Evolutionary conservation across 2,888 invertebrate genomes (phyloP), one percentile per base, ranked within the genome.

Genomic region (Mimachlamys varia): DNA sequence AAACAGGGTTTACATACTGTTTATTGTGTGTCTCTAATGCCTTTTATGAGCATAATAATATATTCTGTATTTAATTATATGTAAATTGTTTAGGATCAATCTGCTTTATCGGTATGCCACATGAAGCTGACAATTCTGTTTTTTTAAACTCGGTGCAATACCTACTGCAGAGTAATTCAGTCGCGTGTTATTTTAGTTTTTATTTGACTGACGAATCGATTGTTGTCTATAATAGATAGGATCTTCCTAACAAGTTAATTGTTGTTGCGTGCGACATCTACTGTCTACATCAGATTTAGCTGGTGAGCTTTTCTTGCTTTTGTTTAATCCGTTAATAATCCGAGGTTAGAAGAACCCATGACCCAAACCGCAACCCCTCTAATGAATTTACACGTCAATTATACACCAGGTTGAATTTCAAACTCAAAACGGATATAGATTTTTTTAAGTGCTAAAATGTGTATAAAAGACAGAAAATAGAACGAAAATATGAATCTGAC

Each of bases 281-380:
- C 76, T 76, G 76, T 76, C 76, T 76, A 27, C 33, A 76, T 76
- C 76, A 76, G 76, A 76, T 76, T 76, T 27, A 13, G 76, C 12
- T 33, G 33, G 0, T 33, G 76, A 33, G 76, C 44, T 5, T 44
- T 44, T 44, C n/a, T 44, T 44, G 13, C 15, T 27, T 76, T 33
- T 15, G 76, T 7, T 33, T 76, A 76, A 76, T 76, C 76, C 76
- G 76, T 33, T 33, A 33, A 33, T 76, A 76, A 76, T 76, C 76
- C 76, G 22, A 76, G 76, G 76, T 33, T 76, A 76, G 27, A 33
- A 2, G 33, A 27, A 76, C 76, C 76, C 22, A 33, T 76, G 76
- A 27, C 76, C 76, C 22, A 27, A 12, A 33, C 33, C 27, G 33
- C 76, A 27, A 33, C n/a, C 33, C 33, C 33, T 2, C 33, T 76